Base-by-base conservation (phyloP, 2,888 invertebrate genomes). In the Xestoiulus laeticollis region DNA sequence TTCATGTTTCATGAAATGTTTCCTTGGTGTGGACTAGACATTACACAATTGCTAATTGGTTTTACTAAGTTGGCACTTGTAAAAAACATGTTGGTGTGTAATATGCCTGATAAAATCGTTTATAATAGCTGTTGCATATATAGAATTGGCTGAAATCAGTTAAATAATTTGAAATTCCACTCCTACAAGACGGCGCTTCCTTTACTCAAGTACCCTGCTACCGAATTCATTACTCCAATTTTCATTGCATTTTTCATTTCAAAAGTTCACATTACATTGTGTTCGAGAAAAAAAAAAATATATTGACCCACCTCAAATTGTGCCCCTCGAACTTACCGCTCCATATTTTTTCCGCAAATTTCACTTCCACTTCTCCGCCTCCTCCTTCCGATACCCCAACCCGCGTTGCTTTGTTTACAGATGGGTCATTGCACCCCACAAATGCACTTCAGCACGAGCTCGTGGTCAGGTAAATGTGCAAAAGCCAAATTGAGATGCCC, bases 371-470 rank as follows among this genome's bases (percentile, higher is more conserved):
- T 22, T 5, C n/a, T 22, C 44, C 44, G 14, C 14, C 22, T 10
- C 26, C 26, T 22, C 26, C 12, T 22, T 26, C 26, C 68, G 68
- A 68, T 68, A 68, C 26, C 68, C 22, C 3, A 26, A 26, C 8
- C 26, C n/a, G n/a, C 53, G 33, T n/a, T n/a, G 1, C 68, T 68
- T 68, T 68, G 68, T 68, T 68, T 68, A 68, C 68, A 12, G 68
- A 68, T 26, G 26, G 68, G 68, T 68, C 68, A 68, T 26, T 68
- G 68, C 68, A 26, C 68, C 68, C 22, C 26, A n/a, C 22, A n/a
- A 48, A 68, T 68, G 68, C 26, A 68, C 68, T 68, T 68, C 26
- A 26, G 68, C 68, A 68, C 68, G 68, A 68, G 68, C 68, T 22
- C 26, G 68, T 68, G 68, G 68, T 68, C 68, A 68, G 68, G 26